Evolutionary conservation across 2,888 invertebrate species (phyloP).

Genomic region (Rhimphoctona megacephalus): DNA sequence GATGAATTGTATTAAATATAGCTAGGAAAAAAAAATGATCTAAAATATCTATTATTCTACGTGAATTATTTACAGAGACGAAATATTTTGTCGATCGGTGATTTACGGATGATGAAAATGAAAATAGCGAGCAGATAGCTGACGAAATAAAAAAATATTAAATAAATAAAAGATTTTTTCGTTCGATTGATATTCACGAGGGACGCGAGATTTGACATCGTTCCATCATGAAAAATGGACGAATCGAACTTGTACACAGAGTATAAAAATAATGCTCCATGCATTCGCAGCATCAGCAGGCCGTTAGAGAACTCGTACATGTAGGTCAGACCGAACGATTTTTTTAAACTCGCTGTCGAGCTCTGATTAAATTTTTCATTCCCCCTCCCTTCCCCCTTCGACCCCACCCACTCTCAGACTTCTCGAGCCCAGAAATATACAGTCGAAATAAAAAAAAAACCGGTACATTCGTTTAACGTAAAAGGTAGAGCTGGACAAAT

Average conservation of each 20-base stretch:
- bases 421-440: constrained; percentile 1
- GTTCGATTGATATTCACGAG: constrained; percentile 16
- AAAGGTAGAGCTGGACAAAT: constrained; percentile 15
- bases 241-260: constrained; percentile 7
- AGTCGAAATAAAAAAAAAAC: not conserved
- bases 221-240: constrained; percentile 16
- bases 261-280: constrained; percentile 24
- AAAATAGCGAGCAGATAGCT: not conserved
- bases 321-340: constrained; percentile 29
- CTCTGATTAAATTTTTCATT: constrained; percentile 43
- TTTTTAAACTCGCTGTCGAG: constrained; percentile 34
- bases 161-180: constrained; percentile 7
- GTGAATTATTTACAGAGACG: not conserved
- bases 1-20: too few species aligned
- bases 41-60: not conserved
- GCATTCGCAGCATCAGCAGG: constrained; percentile 4
- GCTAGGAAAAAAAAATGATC: too few species aligned
- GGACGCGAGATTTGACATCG: constrained; percentile 17
- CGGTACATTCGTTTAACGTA: constrained; percentile 17
- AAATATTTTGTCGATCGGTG: constrained; percentile 2
- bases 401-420: not conserved
- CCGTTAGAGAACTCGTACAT: constrained; percentile 6
- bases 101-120: not conserved
- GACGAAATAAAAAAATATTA: not conserved
- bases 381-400: not conserved